These are phyloP conservation scores for Cynoglossus semilaevis DNA, from an alignment of 2,113 vertebrate genomes.

Conservation along the genomic window DNA sequence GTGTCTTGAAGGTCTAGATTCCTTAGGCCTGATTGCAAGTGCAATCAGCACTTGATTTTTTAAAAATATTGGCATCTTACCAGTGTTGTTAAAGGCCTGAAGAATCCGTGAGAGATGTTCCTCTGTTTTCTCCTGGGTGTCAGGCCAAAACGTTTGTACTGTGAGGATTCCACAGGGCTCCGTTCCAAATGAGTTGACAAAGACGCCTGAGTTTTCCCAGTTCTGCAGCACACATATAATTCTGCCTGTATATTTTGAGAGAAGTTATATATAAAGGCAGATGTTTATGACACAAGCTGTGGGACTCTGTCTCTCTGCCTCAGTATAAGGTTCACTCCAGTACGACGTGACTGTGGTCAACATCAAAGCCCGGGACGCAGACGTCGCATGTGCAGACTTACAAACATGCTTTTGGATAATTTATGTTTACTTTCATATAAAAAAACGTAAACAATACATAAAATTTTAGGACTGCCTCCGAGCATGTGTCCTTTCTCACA, in stretches of 20 bases:
- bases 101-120: constrained; percentile 26
- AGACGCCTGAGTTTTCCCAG: constrained; percentile 19
- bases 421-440: constrained; percentile 50
- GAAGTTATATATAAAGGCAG: constrained; percentile 51
- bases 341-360: constrained; percentile 53
- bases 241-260: constrained; percentile 39
- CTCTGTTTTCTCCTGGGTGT: constrained; percentile 15
- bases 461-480: constrained; percentile 28
- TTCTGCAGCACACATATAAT: constrained; percentile 34
- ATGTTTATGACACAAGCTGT: constrained; percentile 58
- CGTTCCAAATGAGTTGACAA: constrained; percentile 5
- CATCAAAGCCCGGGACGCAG: constrained; percentile 59
- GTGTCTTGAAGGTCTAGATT: neutral
- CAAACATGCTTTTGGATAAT: constrained; percentile 51
- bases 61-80: constrained; percentile 32
- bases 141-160: neutral
- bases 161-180: constrained; percentile 4
- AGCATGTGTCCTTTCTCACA: constrained; percentile 23
- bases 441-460: constrained; percentile 39
- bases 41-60: constrained; percentile 32
- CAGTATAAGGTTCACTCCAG: constrained; percentile 23
- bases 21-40: constrained; percentile 26
- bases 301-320: constrained; percentile 16
- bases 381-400: constrained; percentile 39
- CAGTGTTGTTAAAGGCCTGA: constrained; percentile 31